Evolutionary conservation across 2,888 invertebrate species (phyloP).

Genomic region (Himalopsyche anomala): DNA sequence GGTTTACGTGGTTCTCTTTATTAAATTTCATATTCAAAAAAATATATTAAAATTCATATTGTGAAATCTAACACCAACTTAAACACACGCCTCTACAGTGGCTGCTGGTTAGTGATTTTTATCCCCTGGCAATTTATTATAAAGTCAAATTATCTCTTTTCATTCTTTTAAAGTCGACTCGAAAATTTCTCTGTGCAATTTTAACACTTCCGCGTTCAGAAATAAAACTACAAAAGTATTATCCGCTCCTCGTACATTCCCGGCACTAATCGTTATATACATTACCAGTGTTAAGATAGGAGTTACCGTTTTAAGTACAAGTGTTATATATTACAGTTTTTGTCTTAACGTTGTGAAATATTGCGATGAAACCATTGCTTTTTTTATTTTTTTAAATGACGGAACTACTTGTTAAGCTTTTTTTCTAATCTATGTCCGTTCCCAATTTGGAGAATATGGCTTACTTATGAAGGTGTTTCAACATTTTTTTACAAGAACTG

Average conservation of each 20-base stretch:
- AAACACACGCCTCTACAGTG: neutral
- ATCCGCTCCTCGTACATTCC: neutral
- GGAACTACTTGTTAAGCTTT: too few species aligned
- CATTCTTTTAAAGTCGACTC: conserved; percentile 14
- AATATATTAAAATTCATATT: neutral
- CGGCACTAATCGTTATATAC: conserved; percentile 31
- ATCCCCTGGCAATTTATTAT: neutral
- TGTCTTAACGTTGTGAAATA: neutral
- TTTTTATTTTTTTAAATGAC: too few species aligned
- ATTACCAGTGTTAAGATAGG: conserved; percentile 34
- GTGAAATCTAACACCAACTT: neutral
- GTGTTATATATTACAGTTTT: neutral
- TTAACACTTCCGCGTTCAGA: conserved; percentile 34
- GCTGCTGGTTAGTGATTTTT: neutral
- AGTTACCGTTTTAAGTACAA: neutral
- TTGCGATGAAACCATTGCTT: neutral
- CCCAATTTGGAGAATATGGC: too few species aligned
- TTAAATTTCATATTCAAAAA: neutral
- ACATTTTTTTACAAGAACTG: too few species aligned
- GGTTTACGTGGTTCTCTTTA: too few species aligned
- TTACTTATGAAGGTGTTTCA: too few species aligned
- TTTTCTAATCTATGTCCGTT: too few species aligned
- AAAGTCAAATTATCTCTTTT: conserved; percentile 35
- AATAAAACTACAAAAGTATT: conserved; percentile 25
- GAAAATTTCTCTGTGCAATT: conserved; percentile 11